Conservation (phyloP, 2,888 invertebrate species). For the Tachina lurida region DNA sequence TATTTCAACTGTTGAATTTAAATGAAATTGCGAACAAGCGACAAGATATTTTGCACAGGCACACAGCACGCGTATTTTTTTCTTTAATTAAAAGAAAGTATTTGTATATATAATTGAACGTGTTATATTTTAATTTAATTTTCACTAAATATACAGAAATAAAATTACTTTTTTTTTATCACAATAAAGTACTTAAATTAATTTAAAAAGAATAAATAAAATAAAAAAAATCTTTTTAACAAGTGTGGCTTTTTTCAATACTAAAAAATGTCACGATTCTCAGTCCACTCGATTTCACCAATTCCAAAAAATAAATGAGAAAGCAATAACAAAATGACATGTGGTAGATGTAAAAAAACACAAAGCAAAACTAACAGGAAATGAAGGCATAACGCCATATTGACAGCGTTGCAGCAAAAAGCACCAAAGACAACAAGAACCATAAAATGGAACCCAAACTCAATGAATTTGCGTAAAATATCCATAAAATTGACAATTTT, state of each 20-base stretch:
- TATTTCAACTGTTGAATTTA: conserved; percentile 74
- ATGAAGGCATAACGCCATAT: conserved; percentile 69
- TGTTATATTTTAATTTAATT: conserved; percentile 49
- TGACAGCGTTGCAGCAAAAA: conserved; percentile 59
- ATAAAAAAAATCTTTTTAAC: conserved; percentile 31
- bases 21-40: conserved; percentile 28
- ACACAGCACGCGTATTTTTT: conserved; percentile 23
- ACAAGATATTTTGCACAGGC: conserved; percentile 2
- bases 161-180: conserved; percentile 69
- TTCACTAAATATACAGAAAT: conserved; percentile 42
- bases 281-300: conserved; percentile 77
- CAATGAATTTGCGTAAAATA: neutral
- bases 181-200: conserved; percentile 75
- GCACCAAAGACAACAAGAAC: conserved; percentile 9
- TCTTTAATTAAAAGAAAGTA: conserved; percentile 2
- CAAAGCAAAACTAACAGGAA: conserved; percentile 51
- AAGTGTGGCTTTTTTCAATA: conserved; percentile 24
- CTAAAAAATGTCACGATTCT: conserved; percentile 1
- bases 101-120: neutral
- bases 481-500: neutral
- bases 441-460: neutral
- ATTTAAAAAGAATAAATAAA: conserved; percentile 52
- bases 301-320: conserved; percentile 77
- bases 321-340: conserved; percentile 56
- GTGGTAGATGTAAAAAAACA: conserved; percentile 39